Percentiles rank a stretch among this genome's conserved stretches.
Evolutionary conservation across 2,888 invertebrate species (phyloP).

Genomic region (Phyllotreta striolata): DNA sequence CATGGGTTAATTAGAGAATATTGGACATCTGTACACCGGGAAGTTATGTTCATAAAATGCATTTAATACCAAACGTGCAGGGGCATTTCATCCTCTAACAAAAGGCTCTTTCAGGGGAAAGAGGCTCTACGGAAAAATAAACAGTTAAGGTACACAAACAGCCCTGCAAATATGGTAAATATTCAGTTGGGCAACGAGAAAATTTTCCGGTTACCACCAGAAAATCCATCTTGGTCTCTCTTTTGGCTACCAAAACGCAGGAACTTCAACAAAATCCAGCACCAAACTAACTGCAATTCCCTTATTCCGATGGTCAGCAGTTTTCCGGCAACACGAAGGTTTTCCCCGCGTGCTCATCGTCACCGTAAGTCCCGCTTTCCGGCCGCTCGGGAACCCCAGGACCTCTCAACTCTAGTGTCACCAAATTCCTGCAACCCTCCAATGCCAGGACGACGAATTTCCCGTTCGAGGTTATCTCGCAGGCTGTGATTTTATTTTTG

Average conservation of each 20-base stretch:
- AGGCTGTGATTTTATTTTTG: constrained; percentile 75
- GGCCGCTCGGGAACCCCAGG: constrained; percentile 49
- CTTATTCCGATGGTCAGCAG: constrained; percentile 52
- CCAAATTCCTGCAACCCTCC: constrained; percentile 70
- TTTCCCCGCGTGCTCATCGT: constrained; percentile 67
- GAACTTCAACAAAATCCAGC: too few species aligned
- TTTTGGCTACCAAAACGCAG: too few species aligned
- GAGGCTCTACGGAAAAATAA: too few species aligned
- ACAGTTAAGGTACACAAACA: too few species aligned
- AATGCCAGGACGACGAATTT: constrained; percentile 74
- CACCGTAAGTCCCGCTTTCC: constrained; percentile 61
- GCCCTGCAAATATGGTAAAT: too few species aligned
- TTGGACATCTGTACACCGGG: constrained; percentile 20
- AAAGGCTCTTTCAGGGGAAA: too few species aligned
- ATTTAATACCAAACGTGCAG: too few species aligned
- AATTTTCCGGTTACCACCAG: too few species aligned
- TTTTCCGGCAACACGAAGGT: constrained; percentile 66
- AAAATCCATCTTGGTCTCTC: too few species aligned
- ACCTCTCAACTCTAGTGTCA: constrained; percentile 70
- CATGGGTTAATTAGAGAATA: constrained; percentile 3
- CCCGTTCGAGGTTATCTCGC: constrained; percentile 80
- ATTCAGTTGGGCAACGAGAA: too few species aligned
- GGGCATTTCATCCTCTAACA: too few species aligned
- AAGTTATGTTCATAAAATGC: neutral
- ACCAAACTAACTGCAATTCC: too few species aligned